These are phyloP conservation scores for Poeciliopsis infans DNA, from an alignment of 2,797 vertebrate genomes.

Conservation along the genomic window DNA sequence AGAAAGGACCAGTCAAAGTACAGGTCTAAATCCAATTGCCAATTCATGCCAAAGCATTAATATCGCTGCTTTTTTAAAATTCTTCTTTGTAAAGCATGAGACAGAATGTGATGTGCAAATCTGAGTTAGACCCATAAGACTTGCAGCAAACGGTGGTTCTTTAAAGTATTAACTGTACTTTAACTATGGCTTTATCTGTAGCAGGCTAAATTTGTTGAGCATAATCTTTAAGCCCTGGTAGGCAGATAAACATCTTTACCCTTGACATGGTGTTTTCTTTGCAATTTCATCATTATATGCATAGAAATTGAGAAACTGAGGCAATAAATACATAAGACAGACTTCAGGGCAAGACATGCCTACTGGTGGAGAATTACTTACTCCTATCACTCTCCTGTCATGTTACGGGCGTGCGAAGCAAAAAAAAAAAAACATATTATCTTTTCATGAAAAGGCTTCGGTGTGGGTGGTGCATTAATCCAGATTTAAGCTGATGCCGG, in stretches of 20 bases:
- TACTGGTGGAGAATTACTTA: slow-evolving; percentile 27
- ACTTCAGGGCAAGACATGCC: slow-evolving; percentile 34
- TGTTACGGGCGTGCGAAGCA: slow-evolving; percentile 59
- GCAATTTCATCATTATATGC: neutral
- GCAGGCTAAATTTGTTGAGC: neutral
- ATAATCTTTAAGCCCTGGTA: neutral
- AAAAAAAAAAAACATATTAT: slow-evolving; percentile 53
- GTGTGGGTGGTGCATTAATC: slow-evolving; percentile 69
- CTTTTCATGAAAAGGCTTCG: slow-evolving; percentile 47
- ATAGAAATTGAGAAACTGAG: slow-evolving; percentile 9
- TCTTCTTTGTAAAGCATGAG: neutral
- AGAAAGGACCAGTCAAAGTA: neutral
- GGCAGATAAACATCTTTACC: slow-evolving; percentile 24
- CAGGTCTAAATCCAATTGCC: neutral
- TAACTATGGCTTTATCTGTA: neutral
- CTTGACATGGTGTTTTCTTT: neutral
- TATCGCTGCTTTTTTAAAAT: neutral
- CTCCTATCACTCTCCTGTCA: slow-evolving; percentile 52
- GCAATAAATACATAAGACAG: slow-evolving; percentile 12
- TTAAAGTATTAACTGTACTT: neutral
- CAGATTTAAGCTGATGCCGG: slow-evolving; percentile 59
- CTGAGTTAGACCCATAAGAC: neutral
- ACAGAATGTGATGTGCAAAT: neutral
- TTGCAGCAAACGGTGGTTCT: neutral
- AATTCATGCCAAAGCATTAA: neutral